phyloP scores from a whole-genome alignment of 35 echinoderm and acorn worm species.

The Anneissia japonica region DNA sequence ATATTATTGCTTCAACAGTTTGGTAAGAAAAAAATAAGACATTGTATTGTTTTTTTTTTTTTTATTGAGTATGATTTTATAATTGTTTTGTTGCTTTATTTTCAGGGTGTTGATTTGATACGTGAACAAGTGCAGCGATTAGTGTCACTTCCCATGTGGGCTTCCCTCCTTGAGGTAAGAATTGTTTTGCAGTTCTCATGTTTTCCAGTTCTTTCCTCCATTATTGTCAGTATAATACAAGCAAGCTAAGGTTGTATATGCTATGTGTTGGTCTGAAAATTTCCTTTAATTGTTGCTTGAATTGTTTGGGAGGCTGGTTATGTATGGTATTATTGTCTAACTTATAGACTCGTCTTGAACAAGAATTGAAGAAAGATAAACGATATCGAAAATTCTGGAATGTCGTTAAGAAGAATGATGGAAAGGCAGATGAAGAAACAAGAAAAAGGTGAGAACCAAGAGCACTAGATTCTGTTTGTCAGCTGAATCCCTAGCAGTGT shows the following conservation, averaged over 20 bases:
- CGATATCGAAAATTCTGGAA: conserved; percentile 97
- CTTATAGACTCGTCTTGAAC: conserved; percentile 60
- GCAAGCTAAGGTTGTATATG: neutral
- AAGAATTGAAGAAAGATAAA: conserved; percentile 65
- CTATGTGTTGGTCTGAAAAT: neutral
- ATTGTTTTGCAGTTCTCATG: neutral
- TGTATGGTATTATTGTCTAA: neutral
- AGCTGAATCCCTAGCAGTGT: no score
- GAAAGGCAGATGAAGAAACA: conserved; percentile 73
- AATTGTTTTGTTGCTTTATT: neutral
- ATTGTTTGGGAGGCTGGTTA: neutral
- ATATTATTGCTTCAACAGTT: conserved; percentile 98
- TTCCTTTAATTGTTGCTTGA: neutral
- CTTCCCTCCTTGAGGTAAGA: conserved; percentile 81
- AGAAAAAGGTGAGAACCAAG: conserved; percentile 55
- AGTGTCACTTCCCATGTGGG: conserved; percentile 91
- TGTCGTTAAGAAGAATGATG: conserved; percentile 91
- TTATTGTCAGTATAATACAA: no score
- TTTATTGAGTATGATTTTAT: no score
- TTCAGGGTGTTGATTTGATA: conserved; percentile 89
- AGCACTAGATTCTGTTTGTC: neutral
- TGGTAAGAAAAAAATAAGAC: no score
- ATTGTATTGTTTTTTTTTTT: neutral
- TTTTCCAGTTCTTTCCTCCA: no score
- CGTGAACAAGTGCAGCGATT: conserved; percentile 90